Percentiles rank a stretch among this genome's conserved stretches.
phyloP scores from a whole-genome alignment of 2,888 invertebrate species.

The Cosmorhoe ocellata region DNA sequence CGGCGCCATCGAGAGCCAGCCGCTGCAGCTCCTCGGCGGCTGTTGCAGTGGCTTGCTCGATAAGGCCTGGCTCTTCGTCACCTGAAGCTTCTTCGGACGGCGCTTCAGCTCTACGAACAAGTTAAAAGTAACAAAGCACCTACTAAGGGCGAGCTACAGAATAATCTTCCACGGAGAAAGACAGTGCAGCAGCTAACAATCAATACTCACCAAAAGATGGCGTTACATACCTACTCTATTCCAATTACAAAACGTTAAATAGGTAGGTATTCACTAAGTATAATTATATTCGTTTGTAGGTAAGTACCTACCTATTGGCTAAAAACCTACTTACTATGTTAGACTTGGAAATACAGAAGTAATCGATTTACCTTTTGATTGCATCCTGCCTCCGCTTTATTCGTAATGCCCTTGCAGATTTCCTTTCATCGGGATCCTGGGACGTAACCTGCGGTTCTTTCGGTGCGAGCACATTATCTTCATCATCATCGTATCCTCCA shows the following conservation, averaged over 20 bases:
- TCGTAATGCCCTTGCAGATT: conserved; percentile 85
- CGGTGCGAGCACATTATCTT: conserved; percentile 70
- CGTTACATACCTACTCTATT: no score
- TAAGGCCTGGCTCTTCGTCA: conserved; percentile 77
- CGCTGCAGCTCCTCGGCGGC: conserved; percentile 86
- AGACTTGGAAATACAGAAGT: background rate
- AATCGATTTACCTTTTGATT: conserved; percentile 71
- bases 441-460: conserved; percentile 84
- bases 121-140: background rate
- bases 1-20: conserved; percentile 85
- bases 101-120: conserved; percentile 59
- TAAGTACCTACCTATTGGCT: background rate
- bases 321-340: background rate
- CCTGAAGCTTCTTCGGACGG: conserved; percentile 60
- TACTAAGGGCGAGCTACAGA: no score
- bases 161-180: no score
- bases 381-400: conserved; percentile 85
- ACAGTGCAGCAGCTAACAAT: no score
- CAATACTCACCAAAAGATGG: no score
- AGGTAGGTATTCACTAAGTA: no score
- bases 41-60: conserved; percentile 85
- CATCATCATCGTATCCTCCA: conserved; percentile 57
- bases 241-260: no score
- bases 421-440: conserved; percentile 85
- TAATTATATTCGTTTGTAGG: no score